Evolutionary conservation across 2,888 invertebrate genomes (phyloP).

Genomic region (Octodonta nipae): DNA sequence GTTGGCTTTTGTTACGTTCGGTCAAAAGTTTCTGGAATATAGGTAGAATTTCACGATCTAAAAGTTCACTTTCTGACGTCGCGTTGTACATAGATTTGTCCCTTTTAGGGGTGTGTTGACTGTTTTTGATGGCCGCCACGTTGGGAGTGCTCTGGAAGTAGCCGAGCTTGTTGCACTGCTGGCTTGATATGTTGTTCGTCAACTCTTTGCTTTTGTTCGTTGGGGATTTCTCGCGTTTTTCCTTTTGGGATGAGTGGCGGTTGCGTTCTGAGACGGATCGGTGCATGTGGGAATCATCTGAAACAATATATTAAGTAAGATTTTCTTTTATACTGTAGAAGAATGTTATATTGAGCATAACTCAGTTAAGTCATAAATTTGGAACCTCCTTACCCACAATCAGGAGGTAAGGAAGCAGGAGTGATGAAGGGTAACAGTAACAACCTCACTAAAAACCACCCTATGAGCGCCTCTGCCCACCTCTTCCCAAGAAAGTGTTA

Average conservation of each 20-base stretch:
- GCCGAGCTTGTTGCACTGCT: conserved; percentile 34
- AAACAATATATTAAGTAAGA: conserved; percentile 11
- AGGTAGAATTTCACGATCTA: conserved; percentile 72
- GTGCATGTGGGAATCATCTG: conserved; percentile 30
- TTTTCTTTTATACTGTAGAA: too few relatives aligned
- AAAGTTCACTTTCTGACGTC: conserved; percentile 69
- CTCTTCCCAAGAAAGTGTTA: too few relatives aligned
- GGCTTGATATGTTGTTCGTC: conserved; percentile 27
- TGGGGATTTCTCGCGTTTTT: conserved; percentile 28
- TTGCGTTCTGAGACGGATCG: conserved; percentile 33
- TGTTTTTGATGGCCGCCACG: conserved; percentile 33
- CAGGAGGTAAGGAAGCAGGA: too few relatives aligned
- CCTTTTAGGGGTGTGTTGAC: conserved; percentile 19
- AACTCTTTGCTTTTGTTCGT: conserved; percentile 18
- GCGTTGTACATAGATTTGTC: conserved; percentile 48
- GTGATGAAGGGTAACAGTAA: too few relatives aligned
- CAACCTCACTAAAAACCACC: too few relatives aligned
- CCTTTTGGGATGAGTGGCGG: conserved; percentile 24
- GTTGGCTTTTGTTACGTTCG: conserved; percentile 58
- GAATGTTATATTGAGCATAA: too few relatives aligned
- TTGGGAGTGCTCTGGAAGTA: conserved; percentile 51
- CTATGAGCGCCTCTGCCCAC: too few relatives aligned
- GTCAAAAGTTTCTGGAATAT: conserved; percentile 85
- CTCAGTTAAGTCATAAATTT: too few relatives aligned
- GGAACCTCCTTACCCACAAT: too few relatives aligned